Evolutionary conservation across 2,113 vertebrate species (phyloP).

Genomic region (Zonotrichia leucophrys): DNA sequence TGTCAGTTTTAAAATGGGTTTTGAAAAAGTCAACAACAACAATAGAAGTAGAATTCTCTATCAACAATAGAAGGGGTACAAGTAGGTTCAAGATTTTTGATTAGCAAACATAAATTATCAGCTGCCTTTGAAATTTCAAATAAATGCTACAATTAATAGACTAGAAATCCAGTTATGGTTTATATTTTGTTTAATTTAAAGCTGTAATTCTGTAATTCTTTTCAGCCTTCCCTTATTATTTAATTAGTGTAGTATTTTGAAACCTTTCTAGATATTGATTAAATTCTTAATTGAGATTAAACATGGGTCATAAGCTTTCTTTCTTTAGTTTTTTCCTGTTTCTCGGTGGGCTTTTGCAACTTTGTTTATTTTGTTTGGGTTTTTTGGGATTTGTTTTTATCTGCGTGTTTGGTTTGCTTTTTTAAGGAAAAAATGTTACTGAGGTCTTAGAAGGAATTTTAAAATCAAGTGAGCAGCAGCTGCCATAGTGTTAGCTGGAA

Average conservation of each 20-base stretch:
- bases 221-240: background rate
- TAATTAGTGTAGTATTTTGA: background rate
- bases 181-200: background rate
- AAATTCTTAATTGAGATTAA: background rate
- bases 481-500: background rate
- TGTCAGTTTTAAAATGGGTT: background rate
- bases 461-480: background rate
- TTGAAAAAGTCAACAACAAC: background rate
- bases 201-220: background rate
- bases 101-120: background rate
- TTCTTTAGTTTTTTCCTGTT: no score
- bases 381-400: background rate
- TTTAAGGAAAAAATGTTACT: background rate
- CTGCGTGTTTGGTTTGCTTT: accelerated
- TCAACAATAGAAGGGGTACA: background rate
- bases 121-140: background rate
- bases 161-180: background rate
- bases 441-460: background rate
- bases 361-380: background rate
- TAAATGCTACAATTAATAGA: background rate
- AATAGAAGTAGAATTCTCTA: background rate
- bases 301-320: background rate
- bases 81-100: background rate
- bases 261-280: background rate
- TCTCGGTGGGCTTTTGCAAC: background rate